A percentile compares a stretch with the other conserved stretches of the same genome.
Conservation (phyloP, 2,797 vertebrate genomes). For the Hippocampus kuda region DNA sequence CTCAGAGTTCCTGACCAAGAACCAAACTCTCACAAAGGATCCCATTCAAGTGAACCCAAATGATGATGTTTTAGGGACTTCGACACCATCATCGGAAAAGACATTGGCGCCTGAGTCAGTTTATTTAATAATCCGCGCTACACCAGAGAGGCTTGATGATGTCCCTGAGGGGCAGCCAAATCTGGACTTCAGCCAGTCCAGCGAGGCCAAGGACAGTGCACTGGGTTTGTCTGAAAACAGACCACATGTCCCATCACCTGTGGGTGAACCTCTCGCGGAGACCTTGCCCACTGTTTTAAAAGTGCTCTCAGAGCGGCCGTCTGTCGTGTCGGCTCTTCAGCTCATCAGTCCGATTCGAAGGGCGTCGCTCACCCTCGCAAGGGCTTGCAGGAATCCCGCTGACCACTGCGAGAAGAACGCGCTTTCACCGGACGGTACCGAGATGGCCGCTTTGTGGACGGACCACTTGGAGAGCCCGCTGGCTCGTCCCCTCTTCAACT, state of each 20-base stretch:
- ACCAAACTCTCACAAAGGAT: neutral
- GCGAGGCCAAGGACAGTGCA: slow-evolving; percentile 38
- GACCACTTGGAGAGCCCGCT: slow-evolving; percentile 60
- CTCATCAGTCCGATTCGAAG: slow-evolving; percentile 40
- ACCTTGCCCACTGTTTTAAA: slow-evolving; percentile 33
- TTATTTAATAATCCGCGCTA: slow-evolving; percentile 13
- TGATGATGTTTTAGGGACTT: neutral
- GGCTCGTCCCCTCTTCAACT: slow-evolving; percentile 61
- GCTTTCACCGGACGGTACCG: slow-evolving; percentile 3
- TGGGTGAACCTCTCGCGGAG: slow-evolving; percentile 19
- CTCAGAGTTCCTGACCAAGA: neutral
- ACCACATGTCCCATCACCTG: slow-evolving; percentile 11
- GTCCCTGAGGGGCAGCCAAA: too few species aligned
- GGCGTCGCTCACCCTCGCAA: slow-evolving; percentile 20
- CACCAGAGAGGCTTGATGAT: neutral
- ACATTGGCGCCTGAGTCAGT: slow-evolving; percentile 7
- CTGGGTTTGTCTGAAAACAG: slow-evolving; percentile 35
- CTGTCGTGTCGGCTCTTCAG: slow-evolving; percentile 29
- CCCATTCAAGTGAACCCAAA: neutral
- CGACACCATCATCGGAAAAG: neutral
- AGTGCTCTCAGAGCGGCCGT: slow-evolving; percentile 34
- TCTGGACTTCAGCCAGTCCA: slow-evolving; percentile 8
- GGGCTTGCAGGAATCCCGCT: neutral
- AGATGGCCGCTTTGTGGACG: slow-evolving; percentile 30
- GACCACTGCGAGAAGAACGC: slow-evolving; percentile 33